A percentile compares a stretch with the other conserved stretches of the same genome.
Conservation (phyloP, 2,797 vertebrate genomes). For the Myripristis jacobus region DNA sequence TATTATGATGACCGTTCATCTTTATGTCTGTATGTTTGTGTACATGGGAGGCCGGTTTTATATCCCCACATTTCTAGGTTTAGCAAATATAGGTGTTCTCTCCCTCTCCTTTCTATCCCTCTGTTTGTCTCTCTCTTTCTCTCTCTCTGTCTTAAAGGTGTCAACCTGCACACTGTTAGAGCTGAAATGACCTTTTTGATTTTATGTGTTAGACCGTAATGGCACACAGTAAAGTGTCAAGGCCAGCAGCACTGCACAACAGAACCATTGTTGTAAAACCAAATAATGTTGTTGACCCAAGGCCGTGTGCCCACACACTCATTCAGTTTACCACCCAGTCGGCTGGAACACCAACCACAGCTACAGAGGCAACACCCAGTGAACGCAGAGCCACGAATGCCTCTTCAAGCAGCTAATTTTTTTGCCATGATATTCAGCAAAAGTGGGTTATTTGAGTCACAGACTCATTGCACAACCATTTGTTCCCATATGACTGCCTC, state of each 20-base stretch:
- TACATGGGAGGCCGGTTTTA: background rate
- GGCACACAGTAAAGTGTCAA: conserved; percentile 78
- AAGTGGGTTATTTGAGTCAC: conserved; percentile 29
- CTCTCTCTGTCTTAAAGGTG: conserved; percentile 59
- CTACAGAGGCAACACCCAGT: conserved; percentile 1
- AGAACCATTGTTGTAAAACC: conserved; percentile 59
- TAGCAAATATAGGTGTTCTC: conserved; percentile 29
- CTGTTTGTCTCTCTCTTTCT: conserved; percentile 48
- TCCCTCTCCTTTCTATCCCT: conserved; percentile 16
- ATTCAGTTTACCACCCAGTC: conserved; percentile 42
- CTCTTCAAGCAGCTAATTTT: conserved; percentile 22
- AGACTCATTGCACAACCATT: conserved; percentile 16
- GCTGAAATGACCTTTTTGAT: conserved; percentile 80
- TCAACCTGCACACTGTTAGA: conserved; percentile 67
- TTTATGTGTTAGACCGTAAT: conserved; percentile 79
- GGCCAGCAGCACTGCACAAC: conserved; percentile 65
- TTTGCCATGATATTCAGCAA: conserved; percentile 17
- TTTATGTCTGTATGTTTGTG: background rate
- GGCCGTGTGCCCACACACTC: conserved; percentile 63
- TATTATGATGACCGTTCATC: background rate
- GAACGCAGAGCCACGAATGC: background rate
- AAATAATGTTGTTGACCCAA: conserved; percentile 74
- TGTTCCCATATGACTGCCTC: background rate
- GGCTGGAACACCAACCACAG: conserved; percentile 25
- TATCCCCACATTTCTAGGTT: conserved; percentile 12